phyloP scores from a whole-genome alignment of 2,888 invertebrate species.

The Tridacna crocea region DNA sequence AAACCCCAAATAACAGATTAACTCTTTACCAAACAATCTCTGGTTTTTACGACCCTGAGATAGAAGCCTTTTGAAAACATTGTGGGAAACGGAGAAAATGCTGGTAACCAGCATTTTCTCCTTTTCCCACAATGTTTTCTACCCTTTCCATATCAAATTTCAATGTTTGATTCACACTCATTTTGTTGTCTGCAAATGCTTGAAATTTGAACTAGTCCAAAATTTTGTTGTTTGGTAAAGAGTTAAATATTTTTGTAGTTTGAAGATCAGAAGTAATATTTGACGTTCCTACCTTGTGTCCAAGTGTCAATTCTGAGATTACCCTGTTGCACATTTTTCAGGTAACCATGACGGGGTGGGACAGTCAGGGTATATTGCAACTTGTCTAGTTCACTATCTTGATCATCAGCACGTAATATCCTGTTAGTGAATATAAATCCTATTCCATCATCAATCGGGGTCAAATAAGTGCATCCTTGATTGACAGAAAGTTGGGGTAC shows the following conservation, averaged over 20 bases:
- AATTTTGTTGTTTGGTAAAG: no score
- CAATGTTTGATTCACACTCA: no score
- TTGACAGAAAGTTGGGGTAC: slow-evolving; percentile 80
- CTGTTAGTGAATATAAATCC: slow-evolving; percentile 79
- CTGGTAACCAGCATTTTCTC: no score
- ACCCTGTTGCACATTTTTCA: slow-evolving; percentile 73
- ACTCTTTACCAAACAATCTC: background rate
- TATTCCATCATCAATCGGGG: slow-evolving; percentile 69
- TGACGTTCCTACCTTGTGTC: slow-evolving; percentile 83
- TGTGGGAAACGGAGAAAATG: no score
- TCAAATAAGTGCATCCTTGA: slow-evolving; percentile 77
- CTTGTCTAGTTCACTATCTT: slow-evolving; percentile 77
- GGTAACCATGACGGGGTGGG: slow-evolving; percentile 78
- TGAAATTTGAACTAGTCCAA: no score
- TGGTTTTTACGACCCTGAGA: no score
- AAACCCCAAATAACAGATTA: background rate
- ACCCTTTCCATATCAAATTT: no score
- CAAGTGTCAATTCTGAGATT: slow-evolving; percentile 76
- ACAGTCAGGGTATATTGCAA: slow-evolving; percentile 77
- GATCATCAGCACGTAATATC: slow-evolving; percentile 78
- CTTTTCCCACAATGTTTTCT: no score
- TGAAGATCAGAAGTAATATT: background rate
- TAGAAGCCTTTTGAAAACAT: no score
- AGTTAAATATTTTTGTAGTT: no score
- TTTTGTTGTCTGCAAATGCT: no score